A percentile compares a stretch with the other conserved stretches of the same genome.
Evolutionary conservation across 2,888 invertebrate species (phyloP).

Genomic region (Syritta pipiens): DNA sequence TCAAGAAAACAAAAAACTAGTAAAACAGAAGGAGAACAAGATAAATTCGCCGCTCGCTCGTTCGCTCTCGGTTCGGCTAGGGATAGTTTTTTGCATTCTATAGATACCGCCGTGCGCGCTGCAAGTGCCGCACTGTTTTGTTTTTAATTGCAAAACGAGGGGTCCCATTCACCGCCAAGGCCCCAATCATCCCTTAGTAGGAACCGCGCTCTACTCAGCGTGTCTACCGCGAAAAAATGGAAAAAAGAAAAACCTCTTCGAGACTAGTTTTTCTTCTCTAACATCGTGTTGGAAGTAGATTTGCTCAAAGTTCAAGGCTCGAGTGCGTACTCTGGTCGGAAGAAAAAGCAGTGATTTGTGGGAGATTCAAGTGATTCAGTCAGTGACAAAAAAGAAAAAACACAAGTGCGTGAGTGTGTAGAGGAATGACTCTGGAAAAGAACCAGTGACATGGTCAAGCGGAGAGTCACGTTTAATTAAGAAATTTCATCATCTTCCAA

Average conservation of each 20-base stretch:
- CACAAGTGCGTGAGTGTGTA: too few species aligned
- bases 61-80: slow-evolving; percentile 32
- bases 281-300: too few species aligned
- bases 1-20: too few species aligned
- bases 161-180: slow-evolving; percentile 2
- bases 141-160: slow-evolving; percentile 4
- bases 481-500: too few species aligned
- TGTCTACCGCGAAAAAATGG: slow-evolving; percentile 23
- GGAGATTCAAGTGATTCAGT: slow-evolving; percentile 3
- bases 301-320: slow-evolving; percentile 17
- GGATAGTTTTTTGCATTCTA: background rate
- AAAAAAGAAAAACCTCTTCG: too few species aligned
- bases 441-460: too few species aligned
- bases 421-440: too few species aligned
- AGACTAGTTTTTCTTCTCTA: too few species aligned
- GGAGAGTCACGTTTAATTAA: too few species aligned
- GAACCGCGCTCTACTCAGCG: slow-evolving; percentile 15
- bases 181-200: slow-evolving; percentile 51
- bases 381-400: background rate
- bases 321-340: slow-evolving; percentile 3
- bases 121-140: background rate
- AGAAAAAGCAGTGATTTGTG: background rate
- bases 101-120: background rate
- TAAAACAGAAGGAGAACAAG: slow-evolving; percentile 20
- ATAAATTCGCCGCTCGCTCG: slow-evolving; percentile 30